Evolutionary conservation across 2,113 vertebrate genomes (phyloP), one percentile per base, ranked within the genome.

Genomic region (Penelope pileata): DNA sequence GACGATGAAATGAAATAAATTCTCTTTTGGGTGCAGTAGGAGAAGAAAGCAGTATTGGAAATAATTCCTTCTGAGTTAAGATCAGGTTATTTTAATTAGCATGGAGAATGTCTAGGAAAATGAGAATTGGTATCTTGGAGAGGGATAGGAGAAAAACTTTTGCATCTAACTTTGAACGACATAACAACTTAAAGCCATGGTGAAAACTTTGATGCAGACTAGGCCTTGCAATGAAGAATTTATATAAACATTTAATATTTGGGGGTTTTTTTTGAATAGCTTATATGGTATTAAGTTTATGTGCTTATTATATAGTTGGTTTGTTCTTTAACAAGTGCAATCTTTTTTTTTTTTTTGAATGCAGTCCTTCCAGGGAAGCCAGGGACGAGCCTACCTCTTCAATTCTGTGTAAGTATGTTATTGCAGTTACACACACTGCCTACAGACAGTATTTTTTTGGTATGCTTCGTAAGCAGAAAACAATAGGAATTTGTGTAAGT

Each of bases 321-420:
- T 32, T 32, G 3, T 69, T 32, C 58, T 77, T 80, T 90, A 89
- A 95, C 45, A 13, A 60, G 12, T 56, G 50, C 36, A 50, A n/a
- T 40, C 48, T 69, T 24, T 54, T 63, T 70, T 77, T 97, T 69
- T 78, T 96, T 74, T 10, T 67, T 67, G 21, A 4, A 64, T 98
- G 60, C 98, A 99, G 99, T 99, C 99, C 95, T 99, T 99, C 97
- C 99, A 99, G 98, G 99, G 99, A 90, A 99, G 99, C 95, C 99
- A 99, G 97, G 99, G 99, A 91, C 98, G 99, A 98, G 99, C 99
- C 97, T 99, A 99, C 97, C 99, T 99, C 98, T 99, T 99, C 96
- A 99, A 99, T 90, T 99, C 99, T 51, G 99, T 99, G 99, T 99
- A 97, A 99, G 99, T 99, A 98, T 80, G 7, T 83, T 82, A 29